Base-by-base conservation (phyloP, 2,113 vertebrate species). In the Climacteris rufus region DNA sequence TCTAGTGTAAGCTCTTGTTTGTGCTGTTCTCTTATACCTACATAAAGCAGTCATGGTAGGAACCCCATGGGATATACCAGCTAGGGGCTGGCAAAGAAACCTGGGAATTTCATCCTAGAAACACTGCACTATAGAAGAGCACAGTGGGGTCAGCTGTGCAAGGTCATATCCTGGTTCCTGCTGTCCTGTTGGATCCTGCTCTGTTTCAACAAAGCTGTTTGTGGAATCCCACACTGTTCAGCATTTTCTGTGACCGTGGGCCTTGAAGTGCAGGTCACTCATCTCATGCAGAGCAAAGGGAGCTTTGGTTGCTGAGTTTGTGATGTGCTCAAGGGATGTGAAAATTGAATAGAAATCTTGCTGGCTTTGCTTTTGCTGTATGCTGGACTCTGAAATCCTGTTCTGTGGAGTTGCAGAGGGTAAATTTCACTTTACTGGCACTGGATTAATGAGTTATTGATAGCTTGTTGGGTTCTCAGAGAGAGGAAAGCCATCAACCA, bases 161-260 rank as follows among this genome's bases (percentile, higher is more conserved):
- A 68, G 74, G 57, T 69, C 70, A 76, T 47, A 25, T 77, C 63
- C 66, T 44, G 20, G n/a, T 30, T 85, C 47, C 56, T 40, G 7
- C 63, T 53, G 9, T 65, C 35, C 2, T 11, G 31, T 7, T 71
- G 92, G 35, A 15, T 45, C 2, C 0, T n/a, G 35, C 31, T 13
- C 49, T 39, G 10, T 54, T 87, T 70, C 47, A 87, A 31, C 45
- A 47, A 27, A 61, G 71, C 10, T 85, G 16, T 45, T 35, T 49
- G 54, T 44, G 52, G 79, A 76, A 52, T 83, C 54, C 15, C 47
- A 25, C 15, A 0, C 35, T 63, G 6, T n/a, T 88, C 31, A 44
- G 27, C 19, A 2, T 15, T 3, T 83, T 82, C 64, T 25, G 8
- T 80, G 63, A 53, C 31, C 0, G 0, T 40, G 69, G 54, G 21